These are phyloP conservation scores for Charina bottae DNA, from an alignment of 2,113 vertebrate genomes.

Conservation along the genomic window DNA sequence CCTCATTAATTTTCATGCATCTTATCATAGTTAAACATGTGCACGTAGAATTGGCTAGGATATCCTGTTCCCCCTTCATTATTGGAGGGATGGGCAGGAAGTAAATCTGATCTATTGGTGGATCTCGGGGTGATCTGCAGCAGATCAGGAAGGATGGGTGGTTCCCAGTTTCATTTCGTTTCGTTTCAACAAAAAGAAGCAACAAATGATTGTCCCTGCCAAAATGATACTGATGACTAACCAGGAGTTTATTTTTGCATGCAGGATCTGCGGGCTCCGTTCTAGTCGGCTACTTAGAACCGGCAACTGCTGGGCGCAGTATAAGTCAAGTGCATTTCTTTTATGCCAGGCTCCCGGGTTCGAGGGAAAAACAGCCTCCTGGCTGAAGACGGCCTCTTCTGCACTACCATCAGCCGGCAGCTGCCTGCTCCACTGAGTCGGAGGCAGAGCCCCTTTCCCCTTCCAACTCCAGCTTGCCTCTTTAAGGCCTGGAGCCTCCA, in stretches of 20 bases:
- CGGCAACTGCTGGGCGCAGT: neutral
- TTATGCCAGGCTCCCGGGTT: neutral
- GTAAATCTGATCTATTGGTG: neutral
- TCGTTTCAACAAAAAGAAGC: neutral
- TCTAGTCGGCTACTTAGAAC: neutral
- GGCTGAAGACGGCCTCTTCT: neutral
- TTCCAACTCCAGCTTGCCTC: neutral
- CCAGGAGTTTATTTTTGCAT: neutral
- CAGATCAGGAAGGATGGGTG: neutral
- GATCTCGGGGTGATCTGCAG: neutral
- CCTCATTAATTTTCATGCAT: neutral
- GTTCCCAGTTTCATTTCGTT: neutral
- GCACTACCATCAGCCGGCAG: neutral
- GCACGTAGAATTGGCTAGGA: neutral
- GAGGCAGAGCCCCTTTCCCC: neutral
- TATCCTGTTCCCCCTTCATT: neutral
- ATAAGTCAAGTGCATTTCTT: neutral
- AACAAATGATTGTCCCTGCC: neutral
- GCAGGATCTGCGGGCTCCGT: neutral
- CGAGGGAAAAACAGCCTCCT: neutral
- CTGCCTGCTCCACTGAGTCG: neutral
- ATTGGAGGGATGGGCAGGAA: neutral
- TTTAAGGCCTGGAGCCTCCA: slow-evolving; percentile 42
- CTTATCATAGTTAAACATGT: neutral
- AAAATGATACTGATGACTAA: neutral